Evolutionary conservation across 2,888 invertebrate genomes (phyloP).

Genomic region (Chloroclystis v-ata): DNA sequence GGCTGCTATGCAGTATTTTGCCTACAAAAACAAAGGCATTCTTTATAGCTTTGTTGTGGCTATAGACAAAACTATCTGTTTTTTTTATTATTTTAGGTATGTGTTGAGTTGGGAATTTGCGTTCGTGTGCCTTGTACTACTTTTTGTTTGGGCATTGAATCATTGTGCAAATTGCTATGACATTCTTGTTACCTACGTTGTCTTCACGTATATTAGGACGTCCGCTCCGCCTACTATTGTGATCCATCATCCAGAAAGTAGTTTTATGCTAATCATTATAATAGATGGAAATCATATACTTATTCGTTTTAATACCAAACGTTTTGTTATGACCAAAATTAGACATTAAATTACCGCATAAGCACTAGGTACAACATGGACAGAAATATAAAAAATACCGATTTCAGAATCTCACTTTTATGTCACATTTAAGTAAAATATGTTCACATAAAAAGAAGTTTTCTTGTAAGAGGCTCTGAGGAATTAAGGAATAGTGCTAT

Average conservation of each 20-base stretch:
- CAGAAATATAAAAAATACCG: too few relatives aligned
- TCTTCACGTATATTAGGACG: conserved; percentile 68
- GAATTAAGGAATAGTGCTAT: too few relatives aligned
- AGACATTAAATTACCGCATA: too few relatives aligned
- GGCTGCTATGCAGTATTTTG: conserved; percentile 19
- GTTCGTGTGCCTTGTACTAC: conserved; percentile 23
- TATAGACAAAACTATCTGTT: conserved; percentile 17
- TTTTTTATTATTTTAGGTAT: conserved; percentile 2
- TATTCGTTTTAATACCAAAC: too few relatives aligned
- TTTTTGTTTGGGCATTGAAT: conserved; percentile 45
- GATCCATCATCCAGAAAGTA: conserved; percentile 40
- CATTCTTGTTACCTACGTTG: conserved; percentile 54
- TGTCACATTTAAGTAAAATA: too few relatives aligned
- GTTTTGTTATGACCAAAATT: too few relatives aligned
- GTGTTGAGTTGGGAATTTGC: conserved; percentile 26
- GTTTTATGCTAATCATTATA: conserved; percentile 29
- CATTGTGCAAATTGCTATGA: conserved; percentile 62
- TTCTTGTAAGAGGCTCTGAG: too few relatives aligned
- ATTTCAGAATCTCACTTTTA: too few relatives aligned
- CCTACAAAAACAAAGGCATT: conserved; percentile 16
- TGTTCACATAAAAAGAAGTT: too few relatives aligned
- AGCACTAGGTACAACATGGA: too few relatives aligned
- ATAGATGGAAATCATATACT: too few relatives aligned
- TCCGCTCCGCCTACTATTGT: conserved; percentile 59
- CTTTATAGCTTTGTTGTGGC: conserved; percentile 8